A percentile compares a stretch with the other conserved stretches of the same genome.
Evolutionary conservation across 2,888 invertebrate species (phyloP).

Genomic region (Euclidia mi): DNA sequence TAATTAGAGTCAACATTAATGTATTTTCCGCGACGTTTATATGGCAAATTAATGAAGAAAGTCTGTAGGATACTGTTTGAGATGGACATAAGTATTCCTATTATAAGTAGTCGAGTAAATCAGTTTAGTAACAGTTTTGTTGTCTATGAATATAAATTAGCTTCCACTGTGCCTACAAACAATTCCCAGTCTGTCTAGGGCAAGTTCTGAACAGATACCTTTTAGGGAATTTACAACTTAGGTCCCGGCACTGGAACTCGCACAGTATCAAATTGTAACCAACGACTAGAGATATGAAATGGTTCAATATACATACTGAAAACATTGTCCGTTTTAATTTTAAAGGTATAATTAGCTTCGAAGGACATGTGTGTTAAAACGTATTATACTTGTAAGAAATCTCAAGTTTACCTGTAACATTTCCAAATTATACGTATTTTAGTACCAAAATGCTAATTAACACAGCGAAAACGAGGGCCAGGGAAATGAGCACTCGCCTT

Average conservation of each 20-base stretch:
- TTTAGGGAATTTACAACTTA: neutral
- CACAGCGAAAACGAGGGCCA: conserved; percentile 78
- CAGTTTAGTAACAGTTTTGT: too few relatives aligned
- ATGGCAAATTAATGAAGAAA: neutral
- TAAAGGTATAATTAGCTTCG: neutral
- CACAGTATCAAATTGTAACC: too few relatives aligned
- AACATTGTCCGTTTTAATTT: too few relatives aligned
- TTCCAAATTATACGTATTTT: conserved; percentile 82
- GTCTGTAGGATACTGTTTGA: too few relatives aligned
- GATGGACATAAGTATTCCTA: too few relatives aligned
- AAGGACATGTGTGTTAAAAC: conserved; percentile 1
- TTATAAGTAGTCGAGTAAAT: too few relatives aligned
- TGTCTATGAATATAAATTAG: too few relatives aligned
- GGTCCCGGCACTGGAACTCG: neutral
- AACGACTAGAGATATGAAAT: too few relatives aligned
- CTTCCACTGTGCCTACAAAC: too few relatives aligned
- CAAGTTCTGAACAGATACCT: too few relatives aligned
- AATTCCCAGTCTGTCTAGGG: too few relatives aligned
- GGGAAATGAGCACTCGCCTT: conserved; percentile 80
- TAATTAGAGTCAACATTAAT: conserved; percentile 7
- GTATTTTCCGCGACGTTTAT: conserved; percentile 1
- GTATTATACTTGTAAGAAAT: conserved; percentile 37
- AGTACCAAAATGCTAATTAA: conserved; percentile 89
- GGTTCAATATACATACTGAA: too few relatives aligned
- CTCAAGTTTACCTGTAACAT: conserved; percentile 53